Conservation (phyloP, 2,113 vertebrate species). For the Mormyrus iriodes region DNA sequence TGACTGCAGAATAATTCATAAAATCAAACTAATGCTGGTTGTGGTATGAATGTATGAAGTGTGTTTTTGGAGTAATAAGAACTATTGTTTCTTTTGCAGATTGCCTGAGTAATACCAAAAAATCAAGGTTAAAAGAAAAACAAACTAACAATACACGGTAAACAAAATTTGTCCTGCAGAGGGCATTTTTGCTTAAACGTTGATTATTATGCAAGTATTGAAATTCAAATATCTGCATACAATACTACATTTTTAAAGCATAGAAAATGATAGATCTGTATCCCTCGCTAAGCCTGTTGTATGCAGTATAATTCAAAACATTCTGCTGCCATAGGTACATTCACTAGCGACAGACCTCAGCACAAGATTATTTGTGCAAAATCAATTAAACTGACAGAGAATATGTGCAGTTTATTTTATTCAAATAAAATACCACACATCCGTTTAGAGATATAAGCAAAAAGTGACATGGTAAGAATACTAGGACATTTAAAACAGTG, state of each 20-base stretch:
- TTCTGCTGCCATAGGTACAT: background rate
- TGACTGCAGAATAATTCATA: background rate
- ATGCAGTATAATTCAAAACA: background rate
- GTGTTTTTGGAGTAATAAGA: background rate
- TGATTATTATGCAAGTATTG: background rate
- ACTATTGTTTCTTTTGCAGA: background rate
- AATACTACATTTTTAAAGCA: background rate
- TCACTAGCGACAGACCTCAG: background rate
- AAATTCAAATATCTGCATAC: background rate
- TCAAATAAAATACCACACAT: background rate
- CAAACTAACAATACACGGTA: background rate
- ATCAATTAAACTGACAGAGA: background rate
- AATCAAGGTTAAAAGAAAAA: background rate
- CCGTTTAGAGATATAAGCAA: background rate
- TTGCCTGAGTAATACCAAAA: background rate
- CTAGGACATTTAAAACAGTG: background rate
- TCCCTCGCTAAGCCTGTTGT: background rate
- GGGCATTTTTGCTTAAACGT: background rate
- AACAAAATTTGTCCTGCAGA: background rate
- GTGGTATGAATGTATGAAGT: background rate
- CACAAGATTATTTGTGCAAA: background rate
- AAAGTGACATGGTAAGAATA: background rate
- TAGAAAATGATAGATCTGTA: background rate
- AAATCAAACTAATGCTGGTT: background rate
- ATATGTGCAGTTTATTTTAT: background rate